Base-by-base conservation (phyloP, 2,797 vertebrate species). In the Pogonophryne albipinna region DNA sequence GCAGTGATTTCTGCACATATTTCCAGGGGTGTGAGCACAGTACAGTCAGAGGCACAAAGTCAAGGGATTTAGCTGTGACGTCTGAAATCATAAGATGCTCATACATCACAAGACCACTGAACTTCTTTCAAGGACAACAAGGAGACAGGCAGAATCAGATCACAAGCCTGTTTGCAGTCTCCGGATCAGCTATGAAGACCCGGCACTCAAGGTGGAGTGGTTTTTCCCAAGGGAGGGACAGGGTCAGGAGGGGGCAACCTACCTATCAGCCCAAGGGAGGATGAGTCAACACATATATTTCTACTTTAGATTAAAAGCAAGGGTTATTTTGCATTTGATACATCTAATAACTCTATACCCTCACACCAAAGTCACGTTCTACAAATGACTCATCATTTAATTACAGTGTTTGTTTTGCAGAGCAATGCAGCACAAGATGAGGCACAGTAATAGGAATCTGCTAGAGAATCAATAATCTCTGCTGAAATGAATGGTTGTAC, bases 91-190 rank as follows among this genome's bases (percentile, higher is more conserved):
- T 84, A 76, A 89, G 80, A 78, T 9, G 62, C 79, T 92, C 85
- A 88, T 84, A 85, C 86, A 86, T 92, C 91, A 91, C 75, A 5
- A 20, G 78, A 76, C 52, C 45, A 31, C 76, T 46, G 68, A 77
- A 67, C 81, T 74, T 76, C 66, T 87, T 71, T 88, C 89, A 92
- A 93, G 92, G 92, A 91, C 92, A 78, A 66, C 19, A 10, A 55
- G 71, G 76, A 85, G 86, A 87, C 81, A 57, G 71, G 58, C 74
- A 45, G 70, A 84, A 81, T 74, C 20, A 84, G 84, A 78, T 65
- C 80, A 80, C 82, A 68, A 65, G 52, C 62, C 63, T n/a, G 34
- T 61, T 41, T 51, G 42, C 60, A 42, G 66, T 77, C 87, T 80
- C 83, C n/a, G 71, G 80, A 76, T 23, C 12, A 34, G 62, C 61